Conservation (phyloP, 2,888 invertebrate genomes). For the Agelastica alni region DNA sequence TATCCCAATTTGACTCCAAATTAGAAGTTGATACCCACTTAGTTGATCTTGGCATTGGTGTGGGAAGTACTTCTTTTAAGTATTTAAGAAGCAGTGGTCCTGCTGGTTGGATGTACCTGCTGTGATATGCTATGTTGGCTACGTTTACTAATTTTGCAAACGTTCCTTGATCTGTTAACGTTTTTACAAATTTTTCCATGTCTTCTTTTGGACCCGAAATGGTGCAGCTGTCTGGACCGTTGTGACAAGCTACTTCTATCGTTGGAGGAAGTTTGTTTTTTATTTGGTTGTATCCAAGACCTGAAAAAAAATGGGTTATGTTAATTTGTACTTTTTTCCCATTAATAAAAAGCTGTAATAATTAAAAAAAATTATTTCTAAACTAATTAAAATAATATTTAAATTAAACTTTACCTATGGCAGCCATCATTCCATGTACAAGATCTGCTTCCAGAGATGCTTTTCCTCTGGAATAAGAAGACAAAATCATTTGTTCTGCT, state of each 20-base stretch:
- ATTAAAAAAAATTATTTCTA: constrained; percentile 1
- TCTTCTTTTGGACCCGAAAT: constrained; percentile 74
- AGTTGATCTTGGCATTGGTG: constrained; percentile 60
- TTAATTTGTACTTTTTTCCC: too few relatives aligned
- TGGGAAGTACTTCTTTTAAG: constrained; percentile 56
- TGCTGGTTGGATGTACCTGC: constrained; percentile 70
- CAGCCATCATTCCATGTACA: constrained; percentile 85
- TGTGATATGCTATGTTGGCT: constrained; percentile 89
- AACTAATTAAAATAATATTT: background rate
- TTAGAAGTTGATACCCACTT: constrained; percentile 72
- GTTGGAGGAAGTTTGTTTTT: constrained; percentile 68
- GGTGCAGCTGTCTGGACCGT: constrained; percentile 75
- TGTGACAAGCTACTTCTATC: constrained; percentile 80
- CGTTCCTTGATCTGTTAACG: constrained; percentile 68
- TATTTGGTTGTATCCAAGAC: constrained; percentile 59
- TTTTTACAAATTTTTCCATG: constrained; percentile 64
- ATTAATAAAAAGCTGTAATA: background rate
- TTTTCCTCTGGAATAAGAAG: constrained; percentile 81
- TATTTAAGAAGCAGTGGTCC: constrained; percentile 55
- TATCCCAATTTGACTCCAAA: constrained; percentile 64
- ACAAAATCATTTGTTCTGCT: constrained; percentile 81
- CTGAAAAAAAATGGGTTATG: too few relatives aligned
- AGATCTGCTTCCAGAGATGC: constrained; percentile 73
- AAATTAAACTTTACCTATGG: constrained; percentile 63
- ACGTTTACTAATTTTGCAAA: constrained; percentile 85